Conservation (phyloP, 2,113 vertebrate genomes). For the Strix aluco region DNA sequence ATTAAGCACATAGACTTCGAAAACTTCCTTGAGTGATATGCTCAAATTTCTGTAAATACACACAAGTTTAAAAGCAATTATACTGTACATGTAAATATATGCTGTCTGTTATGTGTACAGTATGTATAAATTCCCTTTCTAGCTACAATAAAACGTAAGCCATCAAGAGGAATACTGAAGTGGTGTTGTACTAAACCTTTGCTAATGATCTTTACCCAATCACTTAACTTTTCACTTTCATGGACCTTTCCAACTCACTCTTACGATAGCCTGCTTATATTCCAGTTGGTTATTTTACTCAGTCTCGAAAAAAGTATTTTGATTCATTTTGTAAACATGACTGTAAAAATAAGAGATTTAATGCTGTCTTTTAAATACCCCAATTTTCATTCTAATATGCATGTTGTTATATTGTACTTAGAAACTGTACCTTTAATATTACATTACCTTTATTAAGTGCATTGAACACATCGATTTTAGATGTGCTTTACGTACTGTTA, state of each 20-base stretch:
- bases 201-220: too few relatives aligned
- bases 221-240: too few relatives aligned
- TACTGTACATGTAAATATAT: too few relatives aligned
- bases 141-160: too few relatives aligned
- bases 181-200: too few relatives aligned
- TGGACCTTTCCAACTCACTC: conserved; percentile 92
- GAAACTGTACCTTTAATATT: conserved; percentile 99
- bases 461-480: conserved; percentile 99
- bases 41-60: too few relatives aligned
- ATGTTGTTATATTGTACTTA: conserved; percentile 99
- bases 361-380: conserved; percentile 99
- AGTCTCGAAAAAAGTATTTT: conserved; percentile 99
- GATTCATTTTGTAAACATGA: conserved; percentile 99
- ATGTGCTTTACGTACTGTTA: conserved; percentile 99
- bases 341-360: conserved; percentile 99
- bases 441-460: conserved; percentile 99
- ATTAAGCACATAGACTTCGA: too few relatives aligned
- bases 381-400: conserved; percentile 99
- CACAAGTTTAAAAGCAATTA: too few relatives aligned
- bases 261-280: conserved; percentile 90
- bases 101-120: too few relatives aligned
- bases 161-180: too few relatives aligned
- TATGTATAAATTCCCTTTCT: too few relatives aligned
- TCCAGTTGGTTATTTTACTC: conserved; percentile 94
- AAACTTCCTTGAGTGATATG: too few relatives aligned